phyloP scores from a whole-genome alignment of 2,797 vertebrate species.

The Typhlichthys eigenmanni region DNA sequence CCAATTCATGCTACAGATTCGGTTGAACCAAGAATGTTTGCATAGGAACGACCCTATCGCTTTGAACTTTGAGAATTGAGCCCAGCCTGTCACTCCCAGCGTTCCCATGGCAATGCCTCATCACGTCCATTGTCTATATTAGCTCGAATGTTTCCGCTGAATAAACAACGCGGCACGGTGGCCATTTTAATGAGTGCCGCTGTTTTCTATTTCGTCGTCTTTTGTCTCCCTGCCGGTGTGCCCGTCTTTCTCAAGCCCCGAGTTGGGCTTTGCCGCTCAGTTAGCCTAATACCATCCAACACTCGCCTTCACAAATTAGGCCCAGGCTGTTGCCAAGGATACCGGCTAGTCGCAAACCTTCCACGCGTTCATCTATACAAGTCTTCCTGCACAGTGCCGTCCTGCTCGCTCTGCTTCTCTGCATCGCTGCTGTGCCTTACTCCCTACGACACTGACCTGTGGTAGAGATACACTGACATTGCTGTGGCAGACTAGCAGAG shows the following conservation, averaged over 20 bases:
- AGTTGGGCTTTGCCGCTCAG: conserved; percentile 29
- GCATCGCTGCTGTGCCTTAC: conserved; percentile 30
- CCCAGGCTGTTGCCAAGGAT: conserved; percentile 80
- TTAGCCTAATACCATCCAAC: conserved; percentile 62
- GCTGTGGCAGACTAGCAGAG: background rate
- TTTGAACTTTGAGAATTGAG: conserved; percentile 33
- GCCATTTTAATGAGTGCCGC: conserved; percentile 28
- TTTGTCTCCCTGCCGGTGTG: conserved; percentile 19
- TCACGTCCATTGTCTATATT: conserved; percentile 24
- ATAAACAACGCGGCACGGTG: conserved; percentile 18
- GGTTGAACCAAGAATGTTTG: conserved; percentile 32
- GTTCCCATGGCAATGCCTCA: conserved; percentile 5
- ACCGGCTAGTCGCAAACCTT: conserved; percentile 71
- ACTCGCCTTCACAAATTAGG: conserved; percentile 74
- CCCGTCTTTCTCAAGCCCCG: conserved; percentile 34
- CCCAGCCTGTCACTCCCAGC: conserved; percentile 30
- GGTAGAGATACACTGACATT: conserved; percentile 2
- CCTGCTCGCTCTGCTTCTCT: conserved; percentile 43
- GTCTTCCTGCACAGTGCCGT: conserved; percentile 52
- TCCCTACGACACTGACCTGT: conserved; percentile 20
- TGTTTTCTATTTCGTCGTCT: conserved; percentile 26
- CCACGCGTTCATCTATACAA: conserved; percentile 56
- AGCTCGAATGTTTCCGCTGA: conserved; percentile 26
- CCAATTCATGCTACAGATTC: conserved; percentile 3
- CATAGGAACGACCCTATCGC: conserved; percentile 18